Conservation (phyloP, 2,113 vertebrate species). For the Chaenocephalus aceratus region DNA sequence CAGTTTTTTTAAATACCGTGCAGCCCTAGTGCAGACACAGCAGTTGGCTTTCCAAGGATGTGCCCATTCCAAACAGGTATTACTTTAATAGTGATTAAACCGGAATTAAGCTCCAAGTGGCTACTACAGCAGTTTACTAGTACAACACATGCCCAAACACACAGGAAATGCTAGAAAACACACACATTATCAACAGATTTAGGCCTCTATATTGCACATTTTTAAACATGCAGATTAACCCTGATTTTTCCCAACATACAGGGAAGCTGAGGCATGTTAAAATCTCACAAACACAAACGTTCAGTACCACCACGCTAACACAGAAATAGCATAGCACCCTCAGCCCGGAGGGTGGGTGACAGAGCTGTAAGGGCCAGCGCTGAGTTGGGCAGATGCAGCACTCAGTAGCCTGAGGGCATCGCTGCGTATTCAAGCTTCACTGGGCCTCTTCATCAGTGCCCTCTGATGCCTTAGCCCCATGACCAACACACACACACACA, state of each 20-base stretch:
- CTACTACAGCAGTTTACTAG: conserved; percentile 33
- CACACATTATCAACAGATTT: not conserved
- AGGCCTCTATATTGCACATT: not conserved
- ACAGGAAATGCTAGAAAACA: conserved; percentile 6
- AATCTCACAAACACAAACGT: conserved; percentile 16
- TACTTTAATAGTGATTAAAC: conserved; percentile 68
- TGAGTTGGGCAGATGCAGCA: conserved; percentile 64
- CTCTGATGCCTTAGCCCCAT: conserved; percentile 66
- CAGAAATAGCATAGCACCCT: conserved; percentile 41
- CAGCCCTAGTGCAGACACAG: not conserved
- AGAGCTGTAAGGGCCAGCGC: conserved; percentile 53
- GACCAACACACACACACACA: conserved; percentile 15
- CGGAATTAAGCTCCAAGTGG: conserved; percentile 57
- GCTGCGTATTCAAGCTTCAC: conserved; percentile 72
- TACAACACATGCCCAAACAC: not conserved
- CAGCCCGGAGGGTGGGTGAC: conserved; percentile 54
- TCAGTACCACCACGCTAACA: conserved; percentile 1
- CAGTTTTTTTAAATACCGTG: too few relatives aligned
- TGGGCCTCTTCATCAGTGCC: conserved; percentile 70
- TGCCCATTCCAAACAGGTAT: conserved; percentile 57
- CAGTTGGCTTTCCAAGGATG: conserved; percentile 42
- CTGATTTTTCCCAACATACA: conserved; percentile 7
- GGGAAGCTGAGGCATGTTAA: not conserved
- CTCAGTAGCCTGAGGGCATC: conserved; percentile 53
- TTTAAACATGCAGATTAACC: not conserved